Conservation (phyloP, 2,888 invertebrate genomes). For the Ophioninae sp. region DNA sequence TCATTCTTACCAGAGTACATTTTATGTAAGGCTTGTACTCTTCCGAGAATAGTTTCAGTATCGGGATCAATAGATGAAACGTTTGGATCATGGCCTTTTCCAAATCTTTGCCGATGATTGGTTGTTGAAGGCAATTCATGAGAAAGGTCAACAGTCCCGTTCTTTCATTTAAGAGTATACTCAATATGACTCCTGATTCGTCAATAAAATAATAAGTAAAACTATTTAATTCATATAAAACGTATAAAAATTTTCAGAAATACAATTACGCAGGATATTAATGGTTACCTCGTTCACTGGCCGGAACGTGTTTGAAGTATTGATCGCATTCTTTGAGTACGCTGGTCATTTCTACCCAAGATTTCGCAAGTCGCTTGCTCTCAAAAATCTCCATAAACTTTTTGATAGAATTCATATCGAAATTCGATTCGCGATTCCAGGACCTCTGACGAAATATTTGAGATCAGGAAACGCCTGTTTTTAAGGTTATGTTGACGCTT, state of each 20-base stretch:
- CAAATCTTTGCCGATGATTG: slow-evolving; percentile 44
- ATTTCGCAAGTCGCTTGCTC: slow-evolving; percentile 44
- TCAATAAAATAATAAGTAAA: background rate
- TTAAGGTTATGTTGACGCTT: background rate
- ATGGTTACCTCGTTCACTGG: slow-evolving; percentile 64
- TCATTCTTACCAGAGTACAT: slow-evolving; percentile 53
- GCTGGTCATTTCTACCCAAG: slow-evolving; percentile 52
- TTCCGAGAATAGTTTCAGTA: slow-evolving; percentile 68
- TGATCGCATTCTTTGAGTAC: slow-evolving; percentile 63
- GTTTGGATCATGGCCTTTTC: slow-evolving; percentile 63
- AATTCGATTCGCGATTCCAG: background rate
- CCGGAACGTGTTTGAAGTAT: slow-evolving; percentile 68
- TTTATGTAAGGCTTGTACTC: slow-evolving; percentile 63
- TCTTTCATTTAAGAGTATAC: slow-evolving; percentile 62
- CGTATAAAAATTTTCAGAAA: background rate
- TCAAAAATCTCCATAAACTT: slow-evolving; percentile 67
- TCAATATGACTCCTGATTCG: slow-evolving; percentile 65
- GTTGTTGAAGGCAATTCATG: slow-evolving; percentile 55
- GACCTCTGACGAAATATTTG: background rate
- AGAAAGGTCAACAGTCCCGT: slow-evolving; percentile 68
- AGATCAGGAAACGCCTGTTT: background rate
- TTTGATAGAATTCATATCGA: slow-evolving; percentile 58
- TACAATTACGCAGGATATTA: background rate
- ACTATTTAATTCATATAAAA: background rate
- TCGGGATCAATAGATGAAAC: slow-evolving; percentile 67